Evolutionary conservation across 1,140 invertebrate genomes (phyloP), one percentile per base, ranked within the genome.

Genomic region (Drosophila melanica): DNA sequence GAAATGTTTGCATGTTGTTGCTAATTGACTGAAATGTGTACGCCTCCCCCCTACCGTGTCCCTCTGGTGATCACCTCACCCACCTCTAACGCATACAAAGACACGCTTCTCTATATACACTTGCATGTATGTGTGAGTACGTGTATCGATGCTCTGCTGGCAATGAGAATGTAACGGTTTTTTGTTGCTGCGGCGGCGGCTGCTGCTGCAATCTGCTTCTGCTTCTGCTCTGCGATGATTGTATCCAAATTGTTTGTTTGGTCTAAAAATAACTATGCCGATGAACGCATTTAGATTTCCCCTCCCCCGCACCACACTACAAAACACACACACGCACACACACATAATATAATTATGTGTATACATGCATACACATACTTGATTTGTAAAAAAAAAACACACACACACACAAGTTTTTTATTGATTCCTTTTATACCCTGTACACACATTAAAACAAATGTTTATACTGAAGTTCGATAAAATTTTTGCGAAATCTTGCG

Each of bases 231-330:
- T 41, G 20, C 18, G 64, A 76, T 70, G 67, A 87, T 81, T 86
- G 75, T 86, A 87, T 87, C 60, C 67, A 73, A 87, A 86, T 81
- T 72, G 73, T 87, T 87, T 87, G 82, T 87, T 87, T 87, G 82
- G 84, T 57, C 82, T 79, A 87, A 82, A 87, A 77, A 89, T 87
- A 87, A 75, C 70, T 62, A 55, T 69, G 51, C 60, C 84, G 82
- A 87, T 89, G 82, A 87, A 89, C 82, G 69, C 82, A 87, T 87
- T 87, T 87, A 87, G 84, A 87, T 73, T 74, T 58, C 55, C 54
- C 70, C 54, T 10, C 33, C 33, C 33, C 33, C 33, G 33, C 33
- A 35, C 33, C 9, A 58, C 64, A 64, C 74, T 54, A 60, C 51
- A 66, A 60, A 59, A 55, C 20, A 63, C 48, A 75, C 12, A 64